phyloP scores from a whole-genome alignment of 2,888 invertebrate species.

The Ceramica pisi region DNA sequence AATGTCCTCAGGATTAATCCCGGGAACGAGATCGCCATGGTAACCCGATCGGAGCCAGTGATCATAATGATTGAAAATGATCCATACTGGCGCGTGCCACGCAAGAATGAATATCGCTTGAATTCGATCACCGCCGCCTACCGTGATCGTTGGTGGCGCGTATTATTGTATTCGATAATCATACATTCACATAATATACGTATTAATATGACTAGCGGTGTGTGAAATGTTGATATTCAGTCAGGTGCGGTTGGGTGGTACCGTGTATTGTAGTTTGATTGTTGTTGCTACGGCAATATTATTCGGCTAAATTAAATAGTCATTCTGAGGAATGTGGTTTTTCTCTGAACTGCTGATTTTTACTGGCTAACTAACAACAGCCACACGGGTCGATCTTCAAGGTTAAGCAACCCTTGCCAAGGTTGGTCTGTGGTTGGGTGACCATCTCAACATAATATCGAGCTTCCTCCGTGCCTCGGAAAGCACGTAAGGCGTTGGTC shows the following conservation, averaged over 20 bases:
- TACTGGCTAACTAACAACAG: too few species aligned
- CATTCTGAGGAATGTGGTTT: too few species aligned
- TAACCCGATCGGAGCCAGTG: slow-evolving; percentile 50
- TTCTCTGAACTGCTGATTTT: too few species aligned
- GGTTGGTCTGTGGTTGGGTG: too few species aligned
- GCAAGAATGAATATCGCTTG: slow-evolving; percentile 55
- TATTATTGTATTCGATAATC: slow-evolving; percentile 57
- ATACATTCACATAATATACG: not conserved
- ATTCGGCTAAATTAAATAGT: not conserved
- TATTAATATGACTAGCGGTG: slow-evolving; percentile 19
- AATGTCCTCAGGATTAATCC: slow-evolving; percentile 19
- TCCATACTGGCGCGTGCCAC: slow-evolving; percentile 52
- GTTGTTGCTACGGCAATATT: not conserved
- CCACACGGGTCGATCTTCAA: too few species aligned
- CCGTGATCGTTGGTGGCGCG: slow-evolving; percentile 45
- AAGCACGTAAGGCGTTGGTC: too few species aligned
- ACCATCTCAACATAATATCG: too few species aligned
- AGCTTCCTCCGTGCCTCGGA: too few species aligned
- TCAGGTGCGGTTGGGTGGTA: not conserved
- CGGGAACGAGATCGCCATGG: slow-evolving; percentile 16
- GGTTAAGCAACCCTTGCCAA: too few species aligned
- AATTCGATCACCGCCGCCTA: slow-evolving; percentile 59
- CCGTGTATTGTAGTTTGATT: not conserved
- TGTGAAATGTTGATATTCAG: slow-evolving; percentile 20
- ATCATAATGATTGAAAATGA: slow-evolving; percentile 68